phyloP scores from a whole-genome alignment of 2,888 invertebrate species.

The Oscheius sp. region DNA sequence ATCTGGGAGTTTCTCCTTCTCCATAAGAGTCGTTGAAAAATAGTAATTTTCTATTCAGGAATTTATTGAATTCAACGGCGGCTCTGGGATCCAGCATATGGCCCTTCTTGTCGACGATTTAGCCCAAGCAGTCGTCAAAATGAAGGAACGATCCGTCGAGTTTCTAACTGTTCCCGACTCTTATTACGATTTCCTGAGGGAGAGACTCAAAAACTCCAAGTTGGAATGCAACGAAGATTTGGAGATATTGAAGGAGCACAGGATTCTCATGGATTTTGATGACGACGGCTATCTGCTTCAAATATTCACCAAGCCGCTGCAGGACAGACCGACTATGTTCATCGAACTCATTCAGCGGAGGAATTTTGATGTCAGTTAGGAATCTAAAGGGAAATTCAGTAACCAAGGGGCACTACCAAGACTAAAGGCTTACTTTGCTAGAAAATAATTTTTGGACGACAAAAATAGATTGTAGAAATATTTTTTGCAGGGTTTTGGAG shows the following conservation, averaged over 20 bases:
- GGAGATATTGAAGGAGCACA: constrained; percentile 35
- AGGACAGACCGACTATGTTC: constrained; percentile 95
- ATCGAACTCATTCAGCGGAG: constrained; percentile 93
- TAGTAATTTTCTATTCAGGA: constrained; percentile 76
- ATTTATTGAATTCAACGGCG: constrained; percentile 95
- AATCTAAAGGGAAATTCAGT: not conserved
- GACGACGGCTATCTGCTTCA: constrained; percentile 64
- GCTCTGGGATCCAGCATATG: constrained; percentile 92
- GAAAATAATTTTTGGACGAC: no score
- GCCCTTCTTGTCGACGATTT: constrained; percentile 92
- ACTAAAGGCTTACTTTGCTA: no score
- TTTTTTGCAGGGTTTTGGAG: constrained; percentile 93
- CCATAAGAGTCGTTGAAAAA: no score
- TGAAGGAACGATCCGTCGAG: constrained; percentile 77
- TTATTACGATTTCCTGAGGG: constrained; percentile 86
- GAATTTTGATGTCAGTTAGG: constrained; percentile 78
- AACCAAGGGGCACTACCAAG: no score
- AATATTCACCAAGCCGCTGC: constrained; percentile 83
- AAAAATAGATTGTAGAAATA: no score
- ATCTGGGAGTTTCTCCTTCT: no score
- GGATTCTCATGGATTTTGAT: constrained; percentile 66
- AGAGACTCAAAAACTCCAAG: constrained; percentile 75
- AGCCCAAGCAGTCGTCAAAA: constrained; percentile 82
- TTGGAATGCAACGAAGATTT: constrained; percentile 27
- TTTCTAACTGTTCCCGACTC: no score